These are phyloP conservation scores for Camponotus vicinus DNA, from an alignment of 1,140 invertebrate genomes.

Conservation along the genomic window DNA sequence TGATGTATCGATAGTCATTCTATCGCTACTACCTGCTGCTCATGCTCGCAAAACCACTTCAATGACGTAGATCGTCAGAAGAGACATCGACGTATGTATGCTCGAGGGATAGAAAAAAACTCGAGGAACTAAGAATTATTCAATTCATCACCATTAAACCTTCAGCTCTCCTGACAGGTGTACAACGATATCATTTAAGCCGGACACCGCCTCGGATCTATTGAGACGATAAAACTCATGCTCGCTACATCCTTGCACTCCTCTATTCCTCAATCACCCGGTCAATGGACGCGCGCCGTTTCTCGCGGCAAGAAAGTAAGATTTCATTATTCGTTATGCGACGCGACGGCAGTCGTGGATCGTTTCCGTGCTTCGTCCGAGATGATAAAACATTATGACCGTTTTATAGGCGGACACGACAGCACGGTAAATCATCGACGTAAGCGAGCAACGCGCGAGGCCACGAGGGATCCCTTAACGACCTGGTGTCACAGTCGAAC, in stretches of 20 bases:
- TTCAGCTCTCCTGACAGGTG: not conserved
- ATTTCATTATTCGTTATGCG: constrained; percentile 72
- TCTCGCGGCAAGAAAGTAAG: constrained; percentile 66
- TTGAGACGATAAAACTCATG: constrained; percentile 6
- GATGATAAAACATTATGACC: constrained; percentile 77
- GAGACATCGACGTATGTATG: not conserved
- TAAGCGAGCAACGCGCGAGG: constrained; percentile 64
- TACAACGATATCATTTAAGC: not conserved
- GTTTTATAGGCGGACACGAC: constrained; percentile 73
- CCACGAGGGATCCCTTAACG: constrained; percentile 67
- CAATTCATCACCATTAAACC: constrained; percentile 6
- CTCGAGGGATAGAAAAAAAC: constrained; percentile 8
- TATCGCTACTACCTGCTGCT: constrained; percentile 42
- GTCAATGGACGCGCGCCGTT: constrained; percentile 20
- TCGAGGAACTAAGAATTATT: not conserved
- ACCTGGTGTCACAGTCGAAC: constrained; percentile 60
- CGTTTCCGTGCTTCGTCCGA: constrained; percentile 69
- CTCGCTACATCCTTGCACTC: not conserved
- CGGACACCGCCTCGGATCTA: not conserved
- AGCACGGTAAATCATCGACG: constrained; percentile 73
- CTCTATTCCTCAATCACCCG: not conserved
- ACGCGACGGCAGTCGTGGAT: constrained; percentile 58
- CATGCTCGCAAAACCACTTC: not conserved
- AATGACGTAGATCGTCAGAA: constrained; percentile 5
- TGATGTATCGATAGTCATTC: constrained; percentile 35